phyloP scores from a whole-genome alignment of 2,113 vertebrate genomes.

The Vanacampus margaritifer region DNA sequence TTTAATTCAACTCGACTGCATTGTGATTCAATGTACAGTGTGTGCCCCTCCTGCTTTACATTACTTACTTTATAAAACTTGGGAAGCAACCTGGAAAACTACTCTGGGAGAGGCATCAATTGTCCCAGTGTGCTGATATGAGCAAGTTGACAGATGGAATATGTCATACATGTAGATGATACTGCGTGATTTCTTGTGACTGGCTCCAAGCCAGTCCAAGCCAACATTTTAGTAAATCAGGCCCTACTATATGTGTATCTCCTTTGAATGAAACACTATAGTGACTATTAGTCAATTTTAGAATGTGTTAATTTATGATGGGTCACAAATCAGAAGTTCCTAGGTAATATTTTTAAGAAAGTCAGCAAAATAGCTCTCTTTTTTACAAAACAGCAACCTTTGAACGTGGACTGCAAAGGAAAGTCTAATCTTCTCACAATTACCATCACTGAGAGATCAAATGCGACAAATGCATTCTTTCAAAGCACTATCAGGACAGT shows the following conservation, averaged over 20 bases:
- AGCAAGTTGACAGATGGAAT: not conserved
- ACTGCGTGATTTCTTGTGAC: not conserved
- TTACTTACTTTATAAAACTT: not conserved
- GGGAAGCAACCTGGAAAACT: not conserved
- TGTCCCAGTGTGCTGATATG: not conserved
- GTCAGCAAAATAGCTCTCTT: constrained; percentile 31
- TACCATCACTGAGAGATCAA: constrained; percentile 1
- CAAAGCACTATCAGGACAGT: not conserved
- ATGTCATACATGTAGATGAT: not conserved
- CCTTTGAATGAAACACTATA: constrained; percentile 1
- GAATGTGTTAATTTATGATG: constrained; percentile 21
- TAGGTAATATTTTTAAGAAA: constrained; percentile 34
- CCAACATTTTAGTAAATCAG: not conserved
- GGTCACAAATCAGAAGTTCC: constrained; percentile 29
- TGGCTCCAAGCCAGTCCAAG: not conserved
- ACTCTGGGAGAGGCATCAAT: not conserved
- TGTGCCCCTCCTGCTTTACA: not conserved
- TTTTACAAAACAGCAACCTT: constrained; percentile 31
- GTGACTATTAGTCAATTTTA: constrained; percentile 19
- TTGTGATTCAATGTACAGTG: not conserved
- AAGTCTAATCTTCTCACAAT: constrained; percentile 10
- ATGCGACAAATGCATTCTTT: not conserved
- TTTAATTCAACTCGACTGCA: not conserved
- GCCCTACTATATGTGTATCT: not conserved
- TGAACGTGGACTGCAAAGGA: constrained; percentile 13